These are phyloP conservation scores for Dasypogon diadema DNA, from an alignment of 2,888 invertebrate genomes.

Conservation along the genomic window DNA sequence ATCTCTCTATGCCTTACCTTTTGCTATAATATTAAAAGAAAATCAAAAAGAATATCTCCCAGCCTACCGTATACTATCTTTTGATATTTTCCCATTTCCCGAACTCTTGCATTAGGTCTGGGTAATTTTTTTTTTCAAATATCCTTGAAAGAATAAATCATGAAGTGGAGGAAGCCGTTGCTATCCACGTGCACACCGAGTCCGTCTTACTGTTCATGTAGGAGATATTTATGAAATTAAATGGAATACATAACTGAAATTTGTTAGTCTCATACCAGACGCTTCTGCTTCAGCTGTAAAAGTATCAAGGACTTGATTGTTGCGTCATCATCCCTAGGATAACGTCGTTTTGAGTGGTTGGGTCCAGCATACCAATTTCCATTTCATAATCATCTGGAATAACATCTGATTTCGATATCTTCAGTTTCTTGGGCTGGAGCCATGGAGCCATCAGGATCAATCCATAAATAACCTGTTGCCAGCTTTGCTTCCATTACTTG, in stretches of 20 bases:
- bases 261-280: constrained; percentile 16
- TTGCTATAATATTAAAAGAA: constrained; percentile 12
- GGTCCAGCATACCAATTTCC: constrained; percentile 16
- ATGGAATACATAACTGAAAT: constrained; percentile 35
- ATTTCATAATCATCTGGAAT: constrained; percentile 26
- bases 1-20: neutral
- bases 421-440: constrained; percentile 15
- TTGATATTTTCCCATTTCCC: constrained; percentile 45
- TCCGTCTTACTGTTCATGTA: constrained; percentile 10
- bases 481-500: constrained; percentile 19
- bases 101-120: constrained; percentile 25
- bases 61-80: constrained; percentile 25
- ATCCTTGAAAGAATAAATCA: constrained; percentile 43
- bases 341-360: neutral
- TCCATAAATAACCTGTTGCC: constrained; percentile 52
- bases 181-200: constrained; percentile 42
- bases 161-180: constrained; percentile 29
- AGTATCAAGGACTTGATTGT: neutral
- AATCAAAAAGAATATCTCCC: constrained; percentile 41
- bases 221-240: constrained; percentile 49
- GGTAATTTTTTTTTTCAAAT: constrained; percentile 20
- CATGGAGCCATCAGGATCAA: constrained; percentile 47
- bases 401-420: constrained; percentile 44
- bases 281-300: neutral
- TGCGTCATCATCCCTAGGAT: neutral